These are phyloP conservation scores for Drosophila aldrichi DNA, from an alignment of 2,888 invertebrate species.

Conservation along the genomic window DNA sequence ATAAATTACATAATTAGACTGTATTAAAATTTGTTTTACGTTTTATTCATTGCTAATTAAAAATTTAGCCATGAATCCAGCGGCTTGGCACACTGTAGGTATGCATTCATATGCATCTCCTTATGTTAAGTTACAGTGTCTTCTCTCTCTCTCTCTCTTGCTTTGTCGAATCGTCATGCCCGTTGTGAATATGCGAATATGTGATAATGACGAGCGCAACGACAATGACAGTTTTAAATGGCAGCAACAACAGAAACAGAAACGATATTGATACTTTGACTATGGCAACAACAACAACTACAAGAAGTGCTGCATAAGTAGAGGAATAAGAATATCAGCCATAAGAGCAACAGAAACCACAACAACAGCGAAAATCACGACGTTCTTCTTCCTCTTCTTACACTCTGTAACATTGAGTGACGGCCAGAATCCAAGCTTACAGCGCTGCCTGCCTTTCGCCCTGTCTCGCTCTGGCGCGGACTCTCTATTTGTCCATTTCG, in stretches of 20 bases:
- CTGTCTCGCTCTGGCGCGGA: slow-evolving; percentile 4
- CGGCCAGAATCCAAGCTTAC: slow-evolving; percentile 18
- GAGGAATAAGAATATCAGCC: background rate
- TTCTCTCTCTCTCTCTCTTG: no score
- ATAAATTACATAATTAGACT: no score
- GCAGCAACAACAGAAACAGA: slow-evolving; percentile 23
- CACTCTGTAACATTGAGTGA: slow-evolving; percentile 22
- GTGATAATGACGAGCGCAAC: slow-evolving; percentile 27
- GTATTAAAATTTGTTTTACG: no score
- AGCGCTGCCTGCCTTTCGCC: background rate
- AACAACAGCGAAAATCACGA: background rate
- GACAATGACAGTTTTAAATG: slow-evolving; percentile 30
- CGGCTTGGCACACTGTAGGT: background rate
- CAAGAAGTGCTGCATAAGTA: slow-evolving; percentile 7
- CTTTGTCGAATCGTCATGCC: background rate
- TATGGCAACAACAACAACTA: slow-evolving; percentile 19
- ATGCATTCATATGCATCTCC: background rate
- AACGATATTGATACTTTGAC: slow-evolving; percentile 24
- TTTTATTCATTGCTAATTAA: no score
- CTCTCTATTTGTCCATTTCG: slow-evolving; percentile 1
- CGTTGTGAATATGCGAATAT: background rate
- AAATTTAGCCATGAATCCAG: no score
- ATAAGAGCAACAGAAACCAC: background rate
- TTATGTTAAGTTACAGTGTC: background rate
- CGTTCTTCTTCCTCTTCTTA: background rate